A percentile compares a stretch with the other conserved stretches of the same genome.
These are phyloP conservation scores for Bicyclus anynana DNA, from an alignment of 1,140 invertebrate species.

Conservation along the genomic window DNA sequence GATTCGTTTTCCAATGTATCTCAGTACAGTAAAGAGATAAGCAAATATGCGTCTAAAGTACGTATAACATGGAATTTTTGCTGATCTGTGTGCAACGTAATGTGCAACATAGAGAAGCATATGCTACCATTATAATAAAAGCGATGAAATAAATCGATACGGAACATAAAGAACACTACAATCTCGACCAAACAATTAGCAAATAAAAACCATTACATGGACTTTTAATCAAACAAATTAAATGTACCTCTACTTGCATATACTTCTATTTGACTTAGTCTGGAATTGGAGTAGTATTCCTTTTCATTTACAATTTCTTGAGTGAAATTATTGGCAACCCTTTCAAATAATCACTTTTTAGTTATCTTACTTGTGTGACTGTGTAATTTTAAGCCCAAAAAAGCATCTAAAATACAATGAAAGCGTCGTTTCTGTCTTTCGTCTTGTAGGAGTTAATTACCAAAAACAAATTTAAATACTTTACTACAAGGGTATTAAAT, in stretches of 20 bases:
- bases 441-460: conserved; percentile 60
- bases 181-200: background rate
- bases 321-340: conserved; percentile 13
- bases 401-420: conserved; percentile 61
- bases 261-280: background rate
- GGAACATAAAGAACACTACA: background rate
- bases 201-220: conserved; percentile 12
- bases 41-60: background rate
- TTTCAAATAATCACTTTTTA: conserved; percentile 13
- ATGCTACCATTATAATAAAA: background rate
- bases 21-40: background rate
- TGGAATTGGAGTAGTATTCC: background rate
- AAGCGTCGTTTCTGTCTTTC: conserved; percentile 59
- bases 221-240: conserved; percentile 13
- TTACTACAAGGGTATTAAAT: conserved; percentile 29
- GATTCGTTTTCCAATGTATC: too few species aligned
- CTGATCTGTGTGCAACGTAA: background rate
- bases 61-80: background rate
- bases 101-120: background rate
- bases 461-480: conserved; percentile 10
- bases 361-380: conserved; percentile 7
- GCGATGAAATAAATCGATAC: background rate
- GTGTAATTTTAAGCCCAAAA: conserved; percentile 49
- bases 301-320: background rate
- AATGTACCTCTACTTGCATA: conserved; percentile 12